Base-by-base conservation (phyloP, 2,113 vertebrate genomes). In the Oncorhynchus masou region DNA sequence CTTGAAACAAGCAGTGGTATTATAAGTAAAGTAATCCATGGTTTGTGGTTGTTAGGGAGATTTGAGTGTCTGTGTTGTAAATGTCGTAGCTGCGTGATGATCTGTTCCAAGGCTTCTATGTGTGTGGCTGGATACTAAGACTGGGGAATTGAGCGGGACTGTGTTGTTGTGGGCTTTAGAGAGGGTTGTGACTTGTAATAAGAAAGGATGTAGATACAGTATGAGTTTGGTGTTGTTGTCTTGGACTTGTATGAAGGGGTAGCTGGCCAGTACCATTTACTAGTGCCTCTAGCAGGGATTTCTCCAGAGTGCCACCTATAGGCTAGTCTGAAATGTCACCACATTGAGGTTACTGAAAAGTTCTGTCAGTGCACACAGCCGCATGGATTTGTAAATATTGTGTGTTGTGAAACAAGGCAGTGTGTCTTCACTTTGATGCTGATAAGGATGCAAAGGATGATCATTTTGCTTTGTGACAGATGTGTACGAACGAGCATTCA, bases 331-430 rank as follows among this genome's bases (percentile, higher is more conserved):
- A 19, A 31, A 31, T 16, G 25, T 81, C 64, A 51, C 31, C n/a
- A 27, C 7, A 39, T 3, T 74, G 34, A 27, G n/a, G 64, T 25
- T 27, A 22, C 7, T 66, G 6, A 27, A 16, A 49, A 15, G 76
- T 51, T 72, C 83, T 64, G 76, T 9, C 64, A 81, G 25, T 34
- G 66, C 31, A 3, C 79, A 83, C 76, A 68, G 85, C 68, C 76
- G 80, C 57, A 76, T 74, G 8, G 74, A 67, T 81, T 67, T 92
- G 88, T 92, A 91, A 82, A 90, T 92, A 90, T 80, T 83, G 76
- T 60, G 72, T 57, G 12, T 73, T 49, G 20, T 54, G 75, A 80
- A 79, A 76, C 65, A 45, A 54, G 51, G 51, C 51, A 7, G 69
- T 74, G 77, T 45, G 16, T 73, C 49, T 65, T 76, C 49, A 70